Evolutionary conservation across 2,113 vertebrate genomes (phyloP), one percentile per base, ranked within the genome.

Genomic region (Phoxinus phoxinus): DNA sequence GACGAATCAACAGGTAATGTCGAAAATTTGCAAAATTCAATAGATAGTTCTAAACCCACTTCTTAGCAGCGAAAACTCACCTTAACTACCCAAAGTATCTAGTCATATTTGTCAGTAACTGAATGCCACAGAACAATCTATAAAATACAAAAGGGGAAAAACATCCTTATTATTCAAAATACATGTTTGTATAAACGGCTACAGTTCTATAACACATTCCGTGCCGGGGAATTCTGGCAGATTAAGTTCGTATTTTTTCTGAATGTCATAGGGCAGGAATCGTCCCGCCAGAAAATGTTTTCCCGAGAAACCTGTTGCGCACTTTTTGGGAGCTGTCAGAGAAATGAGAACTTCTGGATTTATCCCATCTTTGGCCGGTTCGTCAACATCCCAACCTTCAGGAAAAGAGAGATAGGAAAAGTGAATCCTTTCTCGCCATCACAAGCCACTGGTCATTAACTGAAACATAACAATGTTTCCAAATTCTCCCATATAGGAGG

Each of bases 251-350:
- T 97, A 98, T 93, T 98, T 99, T 88, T 97, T 96, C 92, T 96
- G 97, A 90, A 99, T 92, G 23, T 99, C 98, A 32, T 96, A 96
- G 0, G 98, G 98, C 83, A 99, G 94, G 92, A 97, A 98, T 9
- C 98, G 95, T 48, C 98, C 97, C 0, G 97, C 98, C 90, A 99
- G 94, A 65, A 98, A 97, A 90, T 99, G 98, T 90, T 97, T 96
- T 83, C 98, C 98, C 0, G 94, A 93, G 92, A 98, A 99, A 81
- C 93, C 94, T 1, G 92, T 88, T 4, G 97, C 94, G 0, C 96
- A 98, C 81, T 93, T 95, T 92, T 99, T 99, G 56, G 98, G 97
- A 0, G 96, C 98, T 0, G 93, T 94, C 46, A 99, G 93, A 0
- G 98, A 99, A 89, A 99, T 95, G 78, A 99, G 96, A 32, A 97